Base-by-base conservation (phyloP, 2,888 invertebrate species). In the Oeneis ivallda region DNA sequence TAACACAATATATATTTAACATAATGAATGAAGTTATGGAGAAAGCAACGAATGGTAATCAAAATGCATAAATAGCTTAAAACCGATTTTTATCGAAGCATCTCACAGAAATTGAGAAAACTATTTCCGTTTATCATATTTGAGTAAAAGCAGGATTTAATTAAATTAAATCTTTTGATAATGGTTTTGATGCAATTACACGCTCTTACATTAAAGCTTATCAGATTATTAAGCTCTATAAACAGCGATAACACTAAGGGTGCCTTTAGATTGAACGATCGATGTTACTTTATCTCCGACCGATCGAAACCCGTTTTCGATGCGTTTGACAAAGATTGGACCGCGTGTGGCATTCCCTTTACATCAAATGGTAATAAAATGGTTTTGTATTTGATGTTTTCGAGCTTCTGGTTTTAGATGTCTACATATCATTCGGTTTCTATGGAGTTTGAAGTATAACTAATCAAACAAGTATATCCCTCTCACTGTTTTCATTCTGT, bases 241-340 rank as follows among this genome's bases (percentile, higher is more conserved):
- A 64, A 64, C 60, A 34, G 45, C 64, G 71, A 71, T 70, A 71
- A 67, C 64, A 58, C 65, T 67, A 66, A 69, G 70, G 70, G 69
- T 69, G 67, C 62, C 56, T 64, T 58, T 58, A 67, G 65, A 71
- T 71, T 69, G 67, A 26, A 52, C 64, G 62, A 69, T 70, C 70
- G 67, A 69, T 69, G 71, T 72, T 68, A 58, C 64, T 67, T 72
- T 70, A 73, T 71, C 72, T 68, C 5, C 60, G 65, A 67, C 47
- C 62, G 64, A 68, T 69, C 66, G 64, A 49, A 68, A 70, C 72
- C 67, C 65, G 71, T 71, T 71, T 64, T 65, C 63, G 53, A 58
- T 67, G 50, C 64, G 66, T 64, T 70, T 65, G 66, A 65, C 68
- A 69, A 65, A 68, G 67, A 68, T 68, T 62, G 68, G 66, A 61